These are phyloP conservation scores for Drosophila miranda DNA, from an alignment of 1,140 invertebrate species.

Conservation along the genomic window DNA sequence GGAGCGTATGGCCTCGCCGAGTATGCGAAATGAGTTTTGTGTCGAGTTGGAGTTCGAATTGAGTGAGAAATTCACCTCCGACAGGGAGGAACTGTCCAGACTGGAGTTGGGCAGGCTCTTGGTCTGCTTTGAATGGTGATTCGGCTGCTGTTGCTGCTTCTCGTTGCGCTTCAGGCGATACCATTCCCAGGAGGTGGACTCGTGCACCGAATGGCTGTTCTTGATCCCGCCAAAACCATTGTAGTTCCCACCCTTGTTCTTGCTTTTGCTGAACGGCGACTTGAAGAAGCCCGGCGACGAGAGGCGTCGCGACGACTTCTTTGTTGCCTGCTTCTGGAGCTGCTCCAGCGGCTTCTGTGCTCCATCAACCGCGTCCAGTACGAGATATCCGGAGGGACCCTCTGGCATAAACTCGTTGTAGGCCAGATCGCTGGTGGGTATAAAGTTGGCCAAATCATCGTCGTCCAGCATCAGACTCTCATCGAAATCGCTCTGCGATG, in stretches of 20 bases:
- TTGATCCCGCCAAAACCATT: conserved; percentile 49
- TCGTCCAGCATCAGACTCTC: conserved; percentile 77
- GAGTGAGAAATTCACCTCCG: conserved; percentile 70
- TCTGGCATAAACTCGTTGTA: conserved; percentile 82
- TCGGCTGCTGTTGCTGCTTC: conserved; percentile 48
- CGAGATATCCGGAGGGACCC: conserved; percentile 75
- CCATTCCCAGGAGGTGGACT: conserved; percentile 82
- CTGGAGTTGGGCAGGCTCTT: conserved; percentile 51
- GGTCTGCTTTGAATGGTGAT: conserved; percentile 15
- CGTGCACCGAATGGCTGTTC: conserved; percentile 66
- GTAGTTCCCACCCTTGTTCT: conserved; percentile 51
- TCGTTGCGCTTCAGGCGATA: conserved; percentile 68
- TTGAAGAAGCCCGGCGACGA: conserved; percentile 87
- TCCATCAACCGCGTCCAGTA: conserved; percentile 61
- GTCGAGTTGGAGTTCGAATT: conserved; percentile 32
- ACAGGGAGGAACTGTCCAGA: conserved; percentile 69
- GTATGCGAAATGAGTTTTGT: conserved; percentile 77
- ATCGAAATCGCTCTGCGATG: conserved; percentile 65
- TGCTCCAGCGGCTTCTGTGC: conserved; percentile 29
- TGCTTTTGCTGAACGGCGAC: conserved; percentile 84
- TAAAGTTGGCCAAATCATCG: conserved; percentile 76
- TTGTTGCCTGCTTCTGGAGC: conserved; percentile 56
- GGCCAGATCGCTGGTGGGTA: conserved; percentile 74
- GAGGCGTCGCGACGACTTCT: conserved; percentile 82
- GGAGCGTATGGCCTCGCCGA: conserved; percentile 70